Percentiles rank a stretch among this genome's conserved stretches.
These are phyloP conservation scores for Tholera decimalis DNA, from an alignment of 2,888 invertebrate genomes.

Conservation along the genomic window DNA sequence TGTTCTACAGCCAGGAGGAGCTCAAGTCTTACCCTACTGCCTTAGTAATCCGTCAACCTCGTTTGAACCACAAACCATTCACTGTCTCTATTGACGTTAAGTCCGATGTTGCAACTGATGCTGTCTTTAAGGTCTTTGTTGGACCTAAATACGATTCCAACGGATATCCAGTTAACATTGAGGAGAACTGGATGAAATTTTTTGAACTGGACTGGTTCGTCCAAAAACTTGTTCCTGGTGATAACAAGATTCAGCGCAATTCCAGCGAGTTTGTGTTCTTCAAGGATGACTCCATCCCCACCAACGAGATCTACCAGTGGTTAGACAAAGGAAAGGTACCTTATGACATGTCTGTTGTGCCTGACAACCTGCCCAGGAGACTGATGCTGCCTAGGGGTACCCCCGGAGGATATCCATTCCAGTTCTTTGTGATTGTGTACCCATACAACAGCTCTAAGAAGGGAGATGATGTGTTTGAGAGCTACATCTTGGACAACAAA, in stretches of 20 bases:
- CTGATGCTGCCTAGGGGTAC: constrained; percentile 94
- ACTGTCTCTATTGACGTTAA: constrained; percentile 91
- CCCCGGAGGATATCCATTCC: constrained; percentile 92
- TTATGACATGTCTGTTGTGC: constrained; percentile 87
- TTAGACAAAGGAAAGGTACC: constrained; percentile 90
- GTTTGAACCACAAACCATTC: constrained; percentile 94
- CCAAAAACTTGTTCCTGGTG: constrained; percentile 91
- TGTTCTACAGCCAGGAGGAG: constrained; percentile 77
- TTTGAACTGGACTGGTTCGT: constrained; percentile 92
- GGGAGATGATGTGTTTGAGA: constrained; percentile 72
- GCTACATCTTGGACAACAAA: constrained; percentile 85
- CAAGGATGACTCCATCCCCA: constrained; percentile 92
- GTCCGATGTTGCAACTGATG: constrained; percentile 91
- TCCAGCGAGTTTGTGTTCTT: constrained; percentile 92
- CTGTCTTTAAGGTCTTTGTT: constrained; percentile 93
- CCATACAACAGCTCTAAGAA: constrained; percentile 87
- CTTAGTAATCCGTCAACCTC: constrained; percentile 92
- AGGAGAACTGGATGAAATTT: constrained; percentile 91
- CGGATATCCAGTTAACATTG: constrained; percentile 87
- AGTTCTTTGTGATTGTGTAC: constrained; percentile 92
- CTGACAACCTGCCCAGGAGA: constrained; percentile 93
- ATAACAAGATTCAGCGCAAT: constrained; percentile 92
- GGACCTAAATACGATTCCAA: constrained; percentile 93
- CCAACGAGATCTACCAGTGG: constrained; percentile 91
- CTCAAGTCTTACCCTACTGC: constrained; percentile 78